Percentiles rank a stretch among this genome's conserved stretches.
These are phyloP conservation scores for Nezara viridula DNA, from an alignment of 2,888 invertebrate genomes.

Conservation along the genomic window DNA sequence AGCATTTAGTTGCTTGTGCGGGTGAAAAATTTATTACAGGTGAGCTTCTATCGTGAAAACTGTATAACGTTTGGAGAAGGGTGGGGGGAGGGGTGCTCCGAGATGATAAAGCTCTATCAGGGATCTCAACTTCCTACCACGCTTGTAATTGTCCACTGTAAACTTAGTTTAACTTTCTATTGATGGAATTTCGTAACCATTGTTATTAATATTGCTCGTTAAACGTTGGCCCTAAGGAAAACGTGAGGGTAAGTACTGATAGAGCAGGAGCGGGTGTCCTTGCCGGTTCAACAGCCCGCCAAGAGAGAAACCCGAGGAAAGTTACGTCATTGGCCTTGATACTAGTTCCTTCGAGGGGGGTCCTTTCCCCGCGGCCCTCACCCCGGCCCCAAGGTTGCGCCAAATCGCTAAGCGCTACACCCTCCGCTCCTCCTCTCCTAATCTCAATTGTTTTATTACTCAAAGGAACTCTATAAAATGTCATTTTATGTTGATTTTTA, in stretches of 20 bases:
- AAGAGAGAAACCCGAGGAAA: conserved; percentile 44
- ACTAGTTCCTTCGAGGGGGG: conserved; percentile 41
- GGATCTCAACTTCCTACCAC: too few relatives aligned
- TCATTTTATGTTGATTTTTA: too few relatives aligned
- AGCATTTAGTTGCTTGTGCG: too few relatives aligned
- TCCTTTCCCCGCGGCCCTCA: neutral
- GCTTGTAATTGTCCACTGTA: too few relatives aligned
- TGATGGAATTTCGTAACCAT: neutral
- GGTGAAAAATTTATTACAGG: too few relatives aligned
- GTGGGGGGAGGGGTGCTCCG: too few relatives aligned
- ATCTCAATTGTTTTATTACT: too few relatives aligned
- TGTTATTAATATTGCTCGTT: neutral
- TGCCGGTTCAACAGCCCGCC: conserved; percentile 37
- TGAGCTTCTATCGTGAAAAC: too few relatives aligned
- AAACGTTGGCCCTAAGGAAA: neutral
- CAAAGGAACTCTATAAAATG: too few relatives aligned
- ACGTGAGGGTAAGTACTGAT: neutral
- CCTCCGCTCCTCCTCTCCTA: neutral
- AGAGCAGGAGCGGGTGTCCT: neutral
- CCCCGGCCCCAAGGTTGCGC: neutral
- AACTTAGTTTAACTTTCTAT: neutral
- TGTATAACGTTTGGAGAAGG: too few relatives aligned
- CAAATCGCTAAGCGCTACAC: neutral
- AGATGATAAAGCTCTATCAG: too few relatives aligned
- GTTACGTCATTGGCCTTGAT: conserved; percentile 51